Evolutionary conservation across 2,113 vertebrate genomes (phyloP).

Genomic region (Anolis sagrei): DNA sequence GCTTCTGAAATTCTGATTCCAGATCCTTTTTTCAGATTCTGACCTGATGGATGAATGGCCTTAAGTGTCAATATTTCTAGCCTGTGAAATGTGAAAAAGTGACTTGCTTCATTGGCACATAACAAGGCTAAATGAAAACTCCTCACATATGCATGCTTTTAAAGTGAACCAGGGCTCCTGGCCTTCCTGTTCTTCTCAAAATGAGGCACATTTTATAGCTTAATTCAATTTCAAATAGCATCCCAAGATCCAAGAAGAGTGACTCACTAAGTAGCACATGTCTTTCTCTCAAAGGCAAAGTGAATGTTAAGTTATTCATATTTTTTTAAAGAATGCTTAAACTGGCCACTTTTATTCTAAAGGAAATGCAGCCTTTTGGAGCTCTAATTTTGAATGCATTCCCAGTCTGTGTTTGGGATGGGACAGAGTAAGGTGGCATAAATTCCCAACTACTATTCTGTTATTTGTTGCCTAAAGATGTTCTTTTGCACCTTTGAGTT

Average conservation of each 20-base stretch:
- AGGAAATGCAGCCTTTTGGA: background rate
- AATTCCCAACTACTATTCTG: background rate
- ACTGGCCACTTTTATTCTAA: background rate
- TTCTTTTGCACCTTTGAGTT: background rate
- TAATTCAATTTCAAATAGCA: background rate
- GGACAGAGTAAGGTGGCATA: too few species aligned
- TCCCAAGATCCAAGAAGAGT: background rate
- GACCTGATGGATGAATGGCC: background rate
- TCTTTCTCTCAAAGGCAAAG: background rate
- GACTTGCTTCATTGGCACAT: background rate
- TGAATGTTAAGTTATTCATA: background rate
- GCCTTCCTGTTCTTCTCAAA: background rate
- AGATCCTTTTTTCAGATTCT: background rate
- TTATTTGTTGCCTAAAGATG: background rate
- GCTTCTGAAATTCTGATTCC: background rate
- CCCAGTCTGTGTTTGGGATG: background rate
- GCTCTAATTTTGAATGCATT: background rate
- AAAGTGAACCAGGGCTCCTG: background rate
- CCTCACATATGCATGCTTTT: background rate
- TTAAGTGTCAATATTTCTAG: background rate
- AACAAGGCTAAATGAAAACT: background rate
- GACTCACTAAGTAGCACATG: too few species aligned
- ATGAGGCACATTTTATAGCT: background rate
- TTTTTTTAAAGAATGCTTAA: background rate
- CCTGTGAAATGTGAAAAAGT: background rate